These are phyloP conservation scores for Meiosimyza decipiens DNA, from an alignment of 2,888 invertebrate genomes.

Conservation along the genomic window DNA sequence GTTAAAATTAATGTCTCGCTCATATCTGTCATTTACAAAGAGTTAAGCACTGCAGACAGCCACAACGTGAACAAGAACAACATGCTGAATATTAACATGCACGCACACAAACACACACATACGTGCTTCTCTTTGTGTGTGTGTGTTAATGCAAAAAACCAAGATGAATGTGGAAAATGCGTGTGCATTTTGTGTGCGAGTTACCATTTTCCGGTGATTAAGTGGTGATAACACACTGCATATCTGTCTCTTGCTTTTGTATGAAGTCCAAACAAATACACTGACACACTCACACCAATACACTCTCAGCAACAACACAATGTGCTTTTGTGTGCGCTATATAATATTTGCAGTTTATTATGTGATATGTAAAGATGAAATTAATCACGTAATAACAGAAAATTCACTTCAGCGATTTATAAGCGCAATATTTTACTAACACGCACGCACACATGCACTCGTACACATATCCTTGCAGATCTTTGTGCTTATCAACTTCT, in stretches of 20 bases:
- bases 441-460: slow-evolving; percentile 9
- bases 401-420: slow-evolving; percentile 22
- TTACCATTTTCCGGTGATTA: slow-evolving; percentile 58
- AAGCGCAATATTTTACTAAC: neutral
- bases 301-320: neutral
- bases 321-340: slow-evolving; percentile 9
- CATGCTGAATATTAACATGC: slow-evolving; percentile 4
- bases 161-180: slow-evolving; percentile 43
- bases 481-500: neutral
- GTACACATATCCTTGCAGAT: neutral
- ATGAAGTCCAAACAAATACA: neutral
- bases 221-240: slow-evolving; percentile 57
- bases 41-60: slow-evolving; percentile 53
- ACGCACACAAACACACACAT: slow-evolving; percentile 7
- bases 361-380: slow-evolving; percentile 21
- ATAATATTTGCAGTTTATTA: slow-evolving; percentile 9
- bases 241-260: slow-evolving; percentile 29
- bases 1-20: slow-evolving; percentile 19
- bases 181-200: slow-evolving; percentile 46
- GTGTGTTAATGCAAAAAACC: slow-evolving; percentile 27
- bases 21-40: slow-evolving; percentile 48
- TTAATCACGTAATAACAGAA: slow-evolving; percentile 29
- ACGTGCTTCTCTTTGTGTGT: neutral
- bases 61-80: neutral
- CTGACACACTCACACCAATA: too few species aligned